Conservation (phyloP, 2,113 vertebrate genomes). For the Urocolius indicus region DNA sequence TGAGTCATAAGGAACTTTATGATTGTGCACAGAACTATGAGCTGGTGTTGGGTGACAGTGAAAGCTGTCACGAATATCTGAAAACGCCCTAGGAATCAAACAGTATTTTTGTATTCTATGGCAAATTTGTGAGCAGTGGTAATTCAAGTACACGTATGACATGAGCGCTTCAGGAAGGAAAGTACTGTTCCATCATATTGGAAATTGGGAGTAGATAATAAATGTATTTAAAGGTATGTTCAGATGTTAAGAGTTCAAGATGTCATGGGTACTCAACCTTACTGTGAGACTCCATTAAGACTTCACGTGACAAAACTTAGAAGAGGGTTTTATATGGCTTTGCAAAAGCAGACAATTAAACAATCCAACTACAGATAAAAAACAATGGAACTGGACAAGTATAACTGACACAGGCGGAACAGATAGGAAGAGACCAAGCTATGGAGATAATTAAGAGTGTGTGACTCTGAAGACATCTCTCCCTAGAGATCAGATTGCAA, state of each 20-base stretch:
- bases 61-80: background rate
- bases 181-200: background rate
- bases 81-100: background rate
- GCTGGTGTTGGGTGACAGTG: background rate
- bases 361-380: background rate
- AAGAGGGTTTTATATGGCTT: background rate
- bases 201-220: background rate
- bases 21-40: background rate
- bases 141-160: background rate
- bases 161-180: background rate
- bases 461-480: background rate
- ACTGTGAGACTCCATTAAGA: background rate
- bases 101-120: background rate
- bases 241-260: background rate
- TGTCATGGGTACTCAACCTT: background rate
- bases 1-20: background rate
- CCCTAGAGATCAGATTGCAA: background rate
- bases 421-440: background rate
- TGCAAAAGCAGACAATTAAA: background rate
- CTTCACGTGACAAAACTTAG: background rate
- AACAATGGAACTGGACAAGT: background rate
- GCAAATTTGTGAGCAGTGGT: background rate
- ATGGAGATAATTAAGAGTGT: background rate
- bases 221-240: background rate
- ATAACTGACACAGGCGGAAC: background rate